These are phyloP conservation scores for Camponotus vicinus DNA, from an alignment of 1,140 invertebrate genomes.

Conservation along the genomic window DNA sequence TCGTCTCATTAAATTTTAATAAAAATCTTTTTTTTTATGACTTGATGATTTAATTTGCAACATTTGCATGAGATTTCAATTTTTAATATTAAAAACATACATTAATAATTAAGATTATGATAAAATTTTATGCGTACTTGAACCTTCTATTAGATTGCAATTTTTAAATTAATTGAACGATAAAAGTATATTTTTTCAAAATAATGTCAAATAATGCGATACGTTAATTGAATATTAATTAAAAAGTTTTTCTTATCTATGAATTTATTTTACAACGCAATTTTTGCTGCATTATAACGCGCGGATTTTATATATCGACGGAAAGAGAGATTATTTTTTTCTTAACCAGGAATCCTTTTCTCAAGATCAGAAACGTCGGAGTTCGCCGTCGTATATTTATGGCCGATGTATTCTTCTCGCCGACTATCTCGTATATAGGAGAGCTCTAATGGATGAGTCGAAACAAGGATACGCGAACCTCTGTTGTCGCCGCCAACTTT, in stretches of 20 bases:
- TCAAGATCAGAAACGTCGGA: slow-evolving; percentile 81
- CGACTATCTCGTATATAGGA: slow-evolving; percentile 73
- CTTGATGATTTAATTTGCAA: not conserved
- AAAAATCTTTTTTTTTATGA: not conserved
- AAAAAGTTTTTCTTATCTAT: not conserved
- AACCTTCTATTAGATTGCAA: not conserved
- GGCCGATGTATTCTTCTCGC: slow-evolving; percentile 81
- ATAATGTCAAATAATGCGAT: not conserved
- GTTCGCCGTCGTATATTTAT: slow-evolving; percentile 84
- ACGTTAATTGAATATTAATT: slow-evolving; percentile 15
- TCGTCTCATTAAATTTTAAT: slow-evolving; percentile 6
- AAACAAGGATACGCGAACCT: slow-evolving; percentile 82
- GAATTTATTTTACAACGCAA: slow-evolving; percentile 40
- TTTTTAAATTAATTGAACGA: not conserved
- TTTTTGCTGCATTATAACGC: slow-evolving; percentile 46
- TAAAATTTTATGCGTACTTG: not conserved
- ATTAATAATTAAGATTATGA: not conserved
- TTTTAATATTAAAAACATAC: slow-evolving; percentile 8
- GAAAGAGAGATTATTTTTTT: slow-evolving; percentile 69
- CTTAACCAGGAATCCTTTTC: slow-evolving; percentile 78
- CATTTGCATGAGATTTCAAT: not conserved
- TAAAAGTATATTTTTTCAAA: not conserved
- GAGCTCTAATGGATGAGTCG: slow-evolving; percentile 83
- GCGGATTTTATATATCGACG: slow-evolving; percentile 61
- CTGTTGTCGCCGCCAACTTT: slow-evolving; percentile 83